Conservation (phyloP, 2,113 vertebrate genomes). For the Rhinichthys klamathensis region DNA sequence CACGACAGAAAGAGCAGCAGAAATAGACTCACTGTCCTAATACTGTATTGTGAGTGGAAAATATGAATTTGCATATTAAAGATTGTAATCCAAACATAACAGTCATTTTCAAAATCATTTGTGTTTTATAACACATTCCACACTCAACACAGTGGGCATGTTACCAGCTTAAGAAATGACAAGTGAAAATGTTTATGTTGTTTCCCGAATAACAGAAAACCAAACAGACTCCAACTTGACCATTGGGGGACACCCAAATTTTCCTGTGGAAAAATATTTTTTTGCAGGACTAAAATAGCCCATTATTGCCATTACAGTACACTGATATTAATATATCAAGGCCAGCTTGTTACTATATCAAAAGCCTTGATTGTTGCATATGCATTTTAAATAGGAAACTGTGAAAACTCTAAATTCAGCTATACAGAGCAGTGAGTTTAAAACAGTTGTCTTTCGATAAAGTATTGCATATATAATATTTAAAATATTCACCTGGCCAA, state of each 20-base stretch:
- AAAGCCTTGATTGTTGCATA: neutral
- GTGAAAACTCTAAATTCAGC: constrained; percentile 1
- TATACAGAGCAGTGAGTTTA: constrained; percentile 14
- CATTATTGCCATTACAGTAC: constrained; percentile 48
- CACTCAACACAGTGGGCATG: neutral
- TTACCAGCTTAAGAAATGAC: neutral
- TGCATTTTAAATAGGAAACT: neutral
- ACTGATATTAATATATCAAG: constrained; percentile 41
- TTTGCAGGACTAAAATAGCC: constrained; percentile 28
- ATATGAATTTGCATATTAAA: constrained; percentile 9
- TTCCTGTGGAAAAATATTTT: neutral
- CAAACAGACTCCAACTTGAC: neutral
- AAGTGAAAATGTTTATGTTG: neutral
- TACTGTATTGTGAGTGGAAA: constrained; percentile 4
- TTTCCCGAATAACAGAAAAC: neutral
- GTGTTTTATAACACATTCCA: constrained; percentile 4
- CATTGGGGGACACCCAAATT: neutral
- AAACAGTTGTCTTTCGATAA: constrained; percentile 12
- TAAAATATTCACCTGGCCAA: neutral
- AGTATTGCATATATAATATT: constrained; percentile 1
- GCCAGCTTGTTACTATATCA: constrained; percentile 35
- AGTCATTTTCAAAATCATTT: neutral
- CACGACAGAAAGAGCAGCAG: neutral
- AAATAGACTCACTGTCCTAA: constrained; percentile 7
- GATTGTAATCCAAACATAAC: neutral